Evolutionary conservation across 1,140 invertebrate species (phyloP), one percentile per base, ranked within the genome.

Genomic region (Aphelinus certus): DNA sequence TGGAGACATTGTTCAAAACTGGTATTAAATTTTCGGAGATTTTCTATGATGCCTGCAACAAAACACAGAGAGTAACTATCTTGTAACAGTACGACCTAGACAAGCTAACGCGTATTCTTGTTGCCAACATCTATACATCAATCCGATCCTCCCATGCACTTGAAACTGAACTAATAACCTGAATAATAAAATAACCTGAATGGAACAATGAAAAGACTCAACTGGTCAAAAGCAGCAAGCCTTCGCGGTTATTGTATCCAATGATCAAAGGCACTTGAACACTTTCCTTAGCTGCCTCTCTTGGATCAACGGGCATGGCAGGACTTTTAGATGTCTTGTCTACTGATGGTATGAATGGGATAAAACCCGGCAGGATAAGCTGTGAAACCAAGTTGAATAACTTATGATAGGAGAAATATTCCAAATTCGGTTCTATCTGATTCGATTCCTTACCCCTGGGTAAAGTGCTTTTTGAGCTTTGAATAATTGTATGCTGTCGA

Each of bases 181-280:
- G 47, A 43, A 4, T 6, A 62, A 61, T 71, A 26, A 26, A 26
- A 26, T 26, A 26, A 26, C 26, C 26, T 26, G 26, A 26, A 26
- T 26, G 26, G 26, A 26, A 26, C 26, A 26, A 26, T 26, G 26
- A 26, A 26, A 26, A 26, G 26, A 26, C 26, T 26, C 26, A 26
- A 26, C 26, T 26, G 26, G 26, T 26, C 26, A 26, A 26, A 26
- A 26, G 26, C 26, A 26, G 26, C 61, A 26, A 26, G 26, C 68
- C 68, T 62, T 71, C 68, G 1, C 57, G n/a, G 45, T 53, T 71
- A 71, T 61, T 71, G 42, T 51, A 61, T 26, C 68, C 68, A 3
- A 71, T 71, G 3, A 71, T 42, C 3, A 10, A 51, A 51, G 68
- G 68, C 3, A 62, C 6, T 1, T 61, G 46, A 9, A 68, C 47